Base-by-base conservation (phyloP, 2,888 invertebrate species). In the Andrena trimmerana region DNA sequence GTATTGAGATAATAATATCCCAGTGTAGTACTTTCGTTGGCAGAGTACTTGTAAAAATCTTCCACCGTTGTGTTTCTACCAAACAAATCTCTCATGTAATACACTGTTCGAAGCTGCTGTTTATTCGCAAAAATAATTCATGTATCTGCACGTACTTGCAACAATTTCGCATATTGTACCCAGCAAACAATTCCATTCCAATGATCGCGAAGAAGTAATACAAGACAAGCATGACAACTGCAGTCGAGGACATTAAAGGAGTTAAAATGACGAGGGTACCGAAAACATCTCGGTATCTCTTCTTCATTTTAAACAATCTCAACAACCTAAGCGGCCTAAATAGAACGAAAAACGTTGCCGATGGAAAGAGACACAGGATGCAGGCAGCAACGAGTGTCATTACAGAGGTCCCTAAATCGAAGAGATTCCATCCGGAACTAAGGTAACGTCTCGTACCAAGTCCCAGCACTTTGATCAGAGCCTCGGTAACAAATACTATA, bases 201-300 rank as follows among this genome's bases (percentile, higher is more conserved):
- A 98, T 96, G 87, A 98, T 97, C 2, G 98, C 97, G 94, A 98
- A 98, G 95, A 97, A 97, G 94, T 97, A 98, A 93, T 98, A 98
- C 94, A 98, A 95, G 88, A 97, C 96, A 74, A 97, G 94, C 96
- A 98, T 97, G 13, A 98, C 97, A 85, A 97, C 96, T 13, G 97
- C 97, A 0, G 98, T 97, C 0, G 97, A 97, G 68, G 97, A 96
- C 96, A 98, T 97, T 27, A 97, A 95, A n/a, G 97, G 97, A 0
- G 97, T 96, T 52, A 98, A 94, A 83, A 98, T 96, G 33, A 97
- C 97, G 68, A 98, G 94, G 0, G 98, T 97, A 36, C 97, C 97
- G 93, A 97, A 96, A 72, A 98, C 97, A 94, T 97, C 97, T 65
- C 97, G 95, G 94, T 97, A 97, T 50, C 97, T 95, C 92, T 97